A percentile compares a stretch with the other conserved stretches of the same genome.
Conservation (phyloP, 2,888 invertebrate genomes). For the Callinectes sapidus region DNA sequence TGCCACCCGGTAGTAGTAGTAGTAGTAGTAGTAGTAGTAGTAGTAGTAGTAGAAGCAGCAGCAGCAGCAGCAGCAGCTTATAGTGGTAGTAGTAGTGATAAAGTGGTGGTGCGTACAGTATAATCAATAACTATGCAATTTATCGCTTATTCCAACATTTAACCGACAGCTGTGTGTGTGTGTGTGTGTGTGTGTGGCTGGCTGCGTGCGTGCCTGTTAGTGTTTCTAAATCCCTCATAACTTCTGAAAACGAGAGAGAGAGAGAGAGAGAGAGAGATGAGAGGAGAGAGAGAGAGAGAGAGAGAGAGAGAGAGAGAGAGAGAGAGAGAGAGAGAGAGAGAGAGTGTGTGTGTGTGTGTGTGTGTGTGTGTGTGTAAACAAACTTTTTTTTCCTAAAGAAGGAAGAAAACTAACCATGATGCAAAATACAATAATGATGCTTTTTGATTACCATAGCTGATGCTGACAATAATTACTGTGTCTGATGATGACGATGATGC, state of each 20-base stretch:
- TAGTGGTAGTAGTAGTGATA: not conserved
- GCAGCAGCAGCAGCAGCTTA: not conserved
- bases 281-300: not conserved
- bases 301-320: constrained; percentile 1
- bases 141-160: not conserved
- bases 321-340: constrained; percentile 46
- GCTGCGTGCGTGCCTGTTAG: not conserved
- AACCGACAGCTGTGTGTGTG: constrained; percentile 30
- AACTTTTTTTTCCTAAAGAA: not conserved
- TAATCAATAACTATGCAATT: not conserved
- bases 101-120: not conserved
- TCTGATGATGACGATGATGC: not conserved
- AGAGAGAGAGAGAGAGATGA: too few relatives aligned
- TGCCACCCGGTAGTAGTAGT: not conserved
- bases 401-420: not conserved
- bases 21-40: not conserved
- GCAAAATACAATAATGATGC: not conserved
- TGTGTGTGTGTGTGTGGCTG: constrained; percentile 43
- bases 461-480: not conserved
- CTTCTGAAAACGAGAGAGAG: not conserved
- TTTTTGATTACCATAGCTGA: not conserved
- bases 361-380: not conserved
- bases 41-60: not conserved
- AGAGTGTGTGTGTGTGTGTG: too few relatives aligned
- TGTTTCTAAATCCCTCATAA: not conserved